phyloP scores from a whole-genome alignment of 1,140 invertebrate genomes.

The Coboldia fuscipes region DNA sequence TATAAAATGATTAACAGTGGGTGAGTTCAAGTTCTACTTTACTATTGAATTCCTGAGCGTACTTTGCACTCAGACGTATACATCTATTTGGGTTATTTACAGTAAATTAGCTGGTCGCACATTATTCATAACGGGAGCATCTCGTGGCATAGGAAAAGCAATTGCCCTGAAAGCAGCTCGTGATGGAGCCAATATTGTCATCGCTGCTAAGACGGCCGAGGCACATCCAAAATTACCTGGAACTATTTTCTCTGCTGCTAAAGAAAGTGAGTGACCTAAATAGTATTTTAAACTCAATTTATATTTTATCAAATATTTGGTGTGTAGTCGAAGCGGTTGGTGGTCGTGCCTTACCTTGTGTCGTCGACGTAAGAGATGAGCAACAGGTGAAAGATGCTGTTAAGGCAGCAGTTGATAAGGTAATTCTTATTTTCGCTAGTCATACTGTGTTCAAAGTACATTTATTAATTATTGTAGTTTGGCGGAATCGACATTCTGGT shows the following conservation, averaged over 20 bases:
- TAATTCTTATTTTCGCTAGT: not conserved
- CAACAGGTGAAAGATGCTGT: conserved; percentile 55
- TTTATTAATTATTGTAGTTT: conserved; percentile 27
- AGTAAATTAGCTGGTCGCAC: conserved; percentile 76
- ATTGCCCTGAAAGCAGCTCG: conserved; percentile 76
- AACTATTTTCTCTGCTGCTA: conserved; percentile 84
- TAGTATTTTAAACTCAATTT: not conserved
- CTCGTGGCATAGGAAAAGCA: conserved; percentile 83
- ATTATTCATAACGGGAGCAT: conserved; percentile 88
- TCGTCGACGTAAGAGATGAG: conserved; percentile 79
- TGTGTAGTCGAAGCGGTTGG: conserved; percentile 57
- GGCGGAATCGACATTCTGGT: conserved; percentile 84
- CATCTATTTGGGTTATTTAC: too few species aligned
- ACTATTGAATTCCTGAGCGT: too few species aligned
- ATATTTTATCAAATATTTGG: not conserved
- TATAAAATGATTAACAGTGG: too few species aligned
- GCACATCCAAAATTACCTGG: conserved; percentile 86
- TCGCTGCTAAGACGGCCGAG: conserved; percentile 81
- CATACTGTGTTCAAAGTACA: too few species aligned
- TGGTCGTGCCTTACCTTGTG: conserved; percentile 70
- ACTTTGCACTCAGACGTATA: too few species aligned
- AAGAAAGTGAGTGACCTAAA: conserved; percentile 38
- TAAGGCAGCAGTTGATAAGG: conserved; percentile 51
- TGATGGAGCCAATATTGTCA: conserved; percentile 82
- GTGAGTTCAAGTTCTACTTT: too few species aligned